Evolutionary conservation across 2,113 vertebrate species (phyloP).

Genomic region (Mus spicilegus): DNA sequence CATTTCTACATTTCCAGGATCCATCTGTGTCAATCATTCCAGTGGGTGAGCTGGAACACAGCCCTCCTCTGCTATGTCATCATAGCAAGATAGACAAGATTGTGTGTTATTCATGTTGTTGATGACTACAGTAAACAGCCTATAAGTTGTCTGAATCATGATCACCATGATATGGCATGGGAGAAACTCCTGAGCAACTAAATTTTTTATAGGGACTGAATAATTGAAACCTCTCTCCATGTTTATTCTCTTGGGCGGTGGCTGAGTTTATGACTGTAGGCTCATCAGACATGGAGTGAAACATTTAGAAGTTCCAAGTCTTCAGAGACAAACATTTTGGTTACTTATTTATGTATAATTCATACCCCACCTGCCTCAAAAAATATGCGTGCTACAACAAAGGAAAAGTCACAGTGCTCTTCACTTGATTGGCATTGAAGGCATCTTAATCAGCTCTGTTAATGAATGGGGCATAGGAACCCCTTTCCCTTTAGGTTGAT

Average conservation of each 20-base stretch:
- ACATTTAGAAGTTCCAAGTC: conserved; percentile 61
- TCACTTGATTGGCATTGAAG: neutral
- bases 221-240: conserved; percentile 63
- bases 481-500: neutral
- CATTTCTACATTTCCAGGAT: neutral
- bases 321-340: conserved; percentile 51
- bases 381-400: conserved; percentile 32
- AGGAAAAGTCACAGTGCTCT: conserved; percentile 45
- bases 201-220: conserved; percentile 65
- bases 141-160: conserved; percentile 15
- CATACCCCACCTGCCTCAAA: conserved; percentile 55
- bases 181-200: conserved; percentile 47
- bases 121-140: neutral
- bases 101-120: neutral
- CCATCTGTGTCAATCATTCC: neutral
- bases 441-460: neutral
- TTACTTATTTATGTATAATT: conserved; percentile 69
- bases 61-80: neutral
- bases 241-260: conserved; percentile 37
- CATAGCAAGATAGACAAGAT: neutral
- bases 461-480: conserved; percentile 27
- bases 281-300: conserved; percentile 24
- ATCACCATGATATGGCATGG: neutral
- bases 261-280: conserved; percentile 50
- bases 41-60: neutral